Conservation (phyloP, 2,888 invertebrate species). For the Neria commutata region DNA sequence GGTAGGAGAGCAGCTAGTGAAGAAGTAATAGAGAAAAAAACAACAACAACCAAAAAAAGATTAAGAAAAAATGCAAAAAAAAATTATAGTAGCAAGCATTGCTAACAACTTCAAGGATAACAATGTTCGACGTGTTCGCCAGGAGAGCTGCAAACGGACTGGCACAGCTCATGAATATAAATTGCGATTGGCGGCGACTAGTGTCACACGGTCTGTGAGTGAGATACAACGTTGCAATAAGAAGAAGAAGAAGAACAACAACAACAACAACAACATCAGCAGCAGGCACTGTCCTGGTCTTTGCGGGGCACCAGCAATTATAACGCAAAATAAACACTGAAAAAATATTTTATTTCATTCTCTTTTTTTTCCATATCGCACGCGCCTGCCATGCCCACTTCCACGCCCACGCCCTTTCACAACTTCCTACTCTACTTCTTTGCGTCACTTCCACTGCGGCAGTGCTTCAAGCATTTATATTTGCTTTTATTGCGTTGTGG, state of each 20-base stretch:
- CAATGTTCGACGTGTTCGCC: too few species aligned
- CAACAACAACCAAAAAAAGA: neutral
- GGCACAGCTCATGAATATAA: constrained; percentile 49
- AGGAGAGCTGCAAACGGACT: neutral
- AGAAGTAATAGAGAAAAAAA: neutral
- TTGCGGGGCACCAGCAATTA: constrained; percentile 48
- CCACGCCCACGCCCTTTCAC: neutral
- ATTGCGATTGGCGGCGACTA: constrained; percentile 36
- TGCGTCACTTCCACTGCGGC: too few species aligned
- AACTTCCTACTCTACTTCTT: too few species aligned
- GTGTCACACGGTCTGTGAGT: neutral
- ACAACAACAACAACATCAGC: neutral
- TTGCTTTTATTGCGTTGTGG: neutral
- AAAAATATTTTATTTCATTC: neutral
- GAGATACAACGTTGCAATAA: neutral
- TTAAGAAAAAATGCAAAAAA: neutral
- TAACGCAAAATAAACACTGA: constrained; percentile 24
- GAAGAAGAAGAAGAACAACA: neutral
- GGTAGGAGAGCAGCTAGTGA: neutral
- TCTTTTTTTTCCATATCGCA: too few species aligned
- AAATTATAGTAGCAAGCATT: neutral
- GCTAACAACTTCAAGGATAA: neutral
- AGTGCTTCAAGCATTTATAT: neutral
- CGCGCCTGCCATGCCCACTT: neutral
- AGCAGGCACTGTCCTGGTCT: too few species aligned